Conservation (phyloP, 2,113 vertebrate species). For the Pterocles orientalis region DNA sequence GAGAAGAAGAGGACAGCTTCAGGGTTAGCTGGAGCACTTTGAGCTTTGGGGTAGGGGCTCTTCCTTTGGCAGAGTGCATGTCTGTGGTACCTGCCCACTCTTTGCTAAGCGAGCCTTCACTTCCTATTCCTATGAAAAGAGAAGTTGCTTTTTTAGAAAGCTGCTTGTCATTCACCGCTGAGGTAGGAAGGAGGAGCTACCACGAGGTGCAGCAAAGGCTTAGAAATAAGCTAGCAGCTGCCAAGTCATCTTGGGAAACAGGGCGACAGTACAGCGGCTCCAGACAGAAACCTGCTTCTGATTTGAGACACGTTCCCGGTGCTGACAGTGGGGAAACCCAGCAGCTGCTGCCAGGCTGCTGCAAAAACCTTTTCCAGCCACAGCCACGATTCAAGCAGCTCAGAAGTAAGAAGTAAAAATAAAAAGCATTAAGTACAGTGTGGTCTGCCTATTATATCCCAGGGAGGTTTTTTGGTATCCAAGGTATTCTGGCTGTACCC, state of each 20-base stretch:
- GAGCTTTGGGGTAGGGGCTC: background rate
- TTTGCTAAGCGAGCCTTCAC: background rate
- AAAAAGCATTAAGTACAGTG: background rate
- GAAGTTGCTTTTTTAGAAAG: slow-evolving; percentile 52
- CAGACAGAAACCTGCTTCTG: slow-evolving; percentile 9
- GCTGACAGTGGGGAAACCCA: background rate
- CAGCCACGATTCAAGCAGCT: background rate
- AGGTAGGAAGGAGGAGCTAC: slow-evolving; percentile 5
- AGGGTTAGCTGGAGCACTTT: background rate
- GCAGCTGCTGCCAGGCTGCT: background rate
- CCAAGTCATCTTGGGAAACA: background rate
- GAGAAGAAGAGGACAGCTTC: background rate
- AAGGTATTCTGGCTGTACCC: background rate
- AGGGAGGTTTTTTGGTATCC: background rate
- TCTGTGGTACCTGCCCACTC: background rate
- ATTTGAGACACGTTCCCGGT: background rate
- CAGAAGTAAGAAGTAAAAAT: background rate
- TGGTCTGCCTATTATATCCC: background rate
- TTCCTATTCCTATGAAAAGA: slow-evolving; percentile 42
- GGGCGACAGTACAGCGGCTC: accelerated
- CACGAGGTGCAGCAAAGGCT: background rate
- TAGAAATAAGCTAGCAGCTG: background rate
- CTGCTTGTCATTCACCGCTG: background rate
- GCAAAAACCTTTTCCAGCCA: background rate
- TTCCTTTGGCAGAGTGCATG: background rate